Evolutionary conservation across 64 coral and sea anemone species (phyloP).

Genomic region (Astreopora myriophthalma): DNA sequence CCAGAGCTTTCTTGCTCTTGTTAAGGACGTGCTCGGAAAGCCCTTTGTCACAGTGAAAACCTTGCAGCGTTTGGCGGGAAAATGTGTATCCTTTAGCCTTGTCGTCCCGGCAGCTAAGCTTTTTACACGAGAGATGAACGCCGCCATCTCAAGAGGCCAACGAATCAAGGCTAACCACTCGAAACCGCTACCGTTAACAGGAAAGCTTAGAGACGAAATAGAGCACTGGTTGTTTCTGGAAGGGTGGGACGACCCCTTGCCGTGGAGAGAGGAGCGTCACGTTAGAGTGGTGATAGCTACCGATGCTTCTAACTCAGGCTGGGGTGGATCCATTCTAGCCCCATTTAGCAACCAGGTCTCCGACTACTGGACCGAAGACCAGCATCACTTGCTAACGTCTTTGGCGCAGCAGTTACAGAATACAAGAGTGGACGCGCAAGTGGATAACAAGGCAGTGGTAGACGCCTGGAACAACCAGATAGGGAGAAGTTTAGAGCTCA

Average conservation of each 20-base stretch:
- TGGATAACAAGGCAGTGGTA: neutral
- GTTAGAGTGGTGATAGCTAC: conserved; percentile 24
- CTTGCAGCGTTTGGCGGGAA: conserved; percentile 46
- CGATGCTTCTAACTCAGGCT: conserved; percentile 59
- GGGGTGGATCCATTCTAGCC: neutral
- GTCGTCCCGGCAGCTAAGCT: conserved; percentile 47
- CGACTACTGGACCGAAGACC: conserved; percentile 43
- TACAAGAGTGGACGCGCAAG: too few relatives aligned
- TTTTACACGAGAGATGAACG: conserved; percentile 75
- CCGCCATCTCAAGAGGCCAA: conserved; percentile 53
- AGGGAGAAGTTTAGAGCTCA: conserved; percentile 1
- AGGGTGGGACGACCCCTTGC: conserved; percentile 21
- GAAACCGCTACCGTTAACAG: neutral
- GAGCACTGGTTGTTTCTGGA: conserved; percentile 64
- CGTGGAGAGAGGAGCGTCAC: conserved; percentile 47
- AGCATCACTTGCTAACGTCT: too few relatives aligned
- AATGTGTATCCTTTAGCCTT: conserved; percentile 63
- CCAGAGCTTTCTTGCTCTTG: conserved; percentile 21
- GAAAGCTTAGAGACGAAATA: conserved; percentile 1
- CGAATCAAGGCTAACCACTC: neutral
- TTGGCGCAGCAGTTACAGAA: too few relatives aligned
- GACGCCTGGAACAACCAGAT: conserved; percentile 36
- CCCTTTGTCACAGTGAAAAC: conserved; percentile 38
- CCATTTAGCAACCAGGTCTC: neutral
- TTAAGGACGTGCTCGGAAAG: neutral